These are phyloP conservation scores for Temnothorax curvispinosus DNA, from an alignment of 1,140 invertebrate species.

Conservation along the genomic window DNA sequence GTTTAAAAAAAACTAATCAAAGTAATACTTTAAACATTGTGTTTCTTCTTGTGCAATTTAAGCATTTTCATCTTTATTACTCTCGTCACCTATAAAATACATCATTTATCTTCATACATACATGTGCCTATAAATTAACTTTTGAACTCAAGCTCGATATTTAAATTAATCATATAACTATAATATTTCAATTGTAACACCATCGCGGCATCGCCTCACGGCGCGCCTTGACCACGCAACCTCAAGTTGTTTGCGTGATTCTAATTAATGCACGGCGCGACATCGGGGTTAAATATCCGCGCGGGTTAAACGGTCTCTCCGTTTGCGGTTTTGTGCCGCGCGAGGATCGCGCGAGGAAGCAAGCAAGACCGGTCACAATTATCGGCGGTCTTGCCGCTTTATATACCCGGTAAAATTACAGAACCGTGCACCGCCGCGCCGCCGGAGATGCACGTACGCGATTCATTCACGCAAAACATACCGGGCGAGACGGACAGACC, in stretches of 20 bases:
- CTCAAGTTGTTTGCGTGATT: constrained; percentile 34
- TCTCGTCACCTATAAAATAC: neutral
- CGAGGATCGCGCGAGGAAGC: neutral
- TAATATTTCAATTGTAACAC: neutral
- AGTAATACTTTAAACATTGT: too few species aligned
- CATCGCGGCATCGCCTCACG: neutral
- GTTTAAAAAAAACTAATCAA: too few species aligned
- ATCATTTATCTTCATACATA: too few species aligned
- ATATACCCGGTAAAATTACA: neutral
- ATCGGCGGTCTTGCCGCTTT: neutral
- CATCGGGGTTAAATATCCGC: constrained; percentile 31
- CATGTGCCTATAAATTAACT: neutral
- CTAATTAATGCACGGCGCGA: constrained; percentile 28
- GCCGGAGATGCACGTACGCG: neutral
- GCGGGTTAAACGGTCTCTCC: neutral
- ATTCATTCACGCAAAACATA: constrained; percentile 13
- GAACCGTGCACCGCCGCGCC: neutral
- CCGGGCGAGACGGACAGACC: neutral
- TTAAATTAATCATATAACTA: neutral
- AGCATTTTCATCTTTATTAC: neutral
- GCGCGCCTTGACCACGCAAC: neutral
- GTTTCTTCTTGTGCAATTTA: too few species aligned
- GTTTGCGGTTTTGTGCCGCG: neutral
- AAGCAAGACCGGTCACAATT: neutral
- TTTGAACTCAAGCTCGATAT: neutral